Base-by-base conservation (phyloP, 1,140 invertebrate species). In the Paraescarpia echinospica region DNA sequence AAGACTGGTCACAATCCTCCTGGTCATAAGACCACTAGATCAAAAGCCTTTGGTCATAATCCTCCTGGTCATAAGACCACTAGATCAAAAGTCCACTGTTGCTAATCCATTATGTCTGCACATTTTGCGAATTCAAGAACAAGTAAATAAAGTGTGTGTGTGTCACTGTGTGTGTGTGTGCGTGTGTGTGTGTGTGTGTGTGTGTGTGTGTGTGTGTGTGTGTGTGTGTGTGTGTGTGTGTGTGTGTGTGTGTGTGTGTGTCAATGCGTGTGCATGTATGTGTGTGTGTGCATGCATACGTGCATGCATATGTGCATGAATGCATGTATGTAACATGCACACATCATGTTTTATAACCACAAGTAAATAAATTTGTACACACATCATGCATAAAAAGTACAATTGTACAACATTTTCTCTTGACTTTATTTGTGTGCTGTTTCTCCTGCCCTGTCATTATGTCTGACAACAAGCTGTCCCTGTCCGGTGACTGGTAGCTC, bases 271-370 rank as follows among this genome's bases (percentile, higher is more conserved):
- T 89, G 34, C 27, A 89, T 89, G 27, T 89, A 89, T 89, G 27
- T 89, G 27, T 89, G 27, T 89, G 27, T 89, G 27, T 89, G 27
- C 27, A 34, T 89, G 27, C n/a, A 35, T 90, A 35, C n/a, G 27
- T 90, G n/a, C n/a, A 35, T 33, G 27, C 2, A 90, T 33, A 90
- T 90, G n/a, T 33, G n/a, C n/a, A 90, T 89, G 27, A 8, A 89
- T 89, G 27, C 27, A 89, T 89, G 27, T 89, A 89, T n/a, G n/a
- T n/a, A 2, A 90, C n/a, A 90, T 90, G n/a, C n/a, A 90, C n/a
- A 90, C n/a, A 90, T 33, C 4, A 41, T 41, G 41, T 41, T 4
- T 41, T 41, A 41, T 41, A 41, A 41, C 4, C 41, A 41, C 41
- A 41, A 41, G 4, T 6, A 41, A 41, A 41, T 6, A 41, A 6